Evolutionary conservation across 2,888 invertebrate genomes (phyloP), one percentile per base, ranked within the genome.

Genomic region (Apamea sordens): DNA sequence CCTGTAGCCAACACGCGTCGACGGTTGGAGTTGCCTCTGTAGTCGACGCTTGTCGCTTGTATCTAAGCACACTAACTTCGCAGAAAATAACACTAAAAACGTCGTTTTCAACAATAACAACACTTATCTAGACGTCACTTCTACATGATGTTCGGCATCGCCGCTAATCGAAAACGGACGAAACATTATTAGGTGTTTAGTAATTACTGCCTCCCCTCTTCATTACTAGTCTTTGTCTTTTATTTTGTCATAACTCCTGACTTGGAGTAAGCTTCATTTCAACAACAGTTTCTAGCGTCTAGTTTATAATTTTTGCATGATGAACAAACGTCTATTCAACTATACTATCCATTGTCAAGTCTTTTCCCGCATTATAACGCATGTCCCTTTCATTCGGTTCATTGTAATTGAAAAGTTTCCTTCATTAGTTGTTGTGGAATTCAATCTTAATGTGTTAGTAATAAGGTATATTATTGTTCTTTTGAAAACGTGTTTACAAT

Each of bases 321-420:
- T 89, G 89, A 88, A 87, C 76, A 84, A 84, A 88, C 82, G 81
- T 90, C 83, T 88, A 88, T 87, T 88, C 86, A 89, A 86, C 77
- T 89, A 73, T 89, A 80, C 81, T 89, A 87, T 91, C 90, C 93
- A 93, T 93, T 93, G 92, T 93, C 92, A 87, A 93, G 92, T 93
- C 89, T 87, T 89, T 81, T 90, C 93, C 93, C 89, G 93, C 94
- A 95, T 94, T 90, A 87, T 88, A 90, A 91, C 91, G 96, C 96
- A 95, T 95, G 96, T 89, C 92, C 93, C 92, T 91, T 90, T 90
- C 93, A 93, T 93, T 91, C 90, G 90, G 91, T 87, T 90, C 88
- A 90, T 91, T 90, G 90, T 90, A 76, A 75, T 86, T 87, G 89
- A 86, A 89, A 90, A 85, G 67, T 86, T 85, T 86, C 87, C 86